phyloP scores from a whole-genome alignment of 2,888 invertebrate genomes.

The Allolobophora icterica region DNA sequence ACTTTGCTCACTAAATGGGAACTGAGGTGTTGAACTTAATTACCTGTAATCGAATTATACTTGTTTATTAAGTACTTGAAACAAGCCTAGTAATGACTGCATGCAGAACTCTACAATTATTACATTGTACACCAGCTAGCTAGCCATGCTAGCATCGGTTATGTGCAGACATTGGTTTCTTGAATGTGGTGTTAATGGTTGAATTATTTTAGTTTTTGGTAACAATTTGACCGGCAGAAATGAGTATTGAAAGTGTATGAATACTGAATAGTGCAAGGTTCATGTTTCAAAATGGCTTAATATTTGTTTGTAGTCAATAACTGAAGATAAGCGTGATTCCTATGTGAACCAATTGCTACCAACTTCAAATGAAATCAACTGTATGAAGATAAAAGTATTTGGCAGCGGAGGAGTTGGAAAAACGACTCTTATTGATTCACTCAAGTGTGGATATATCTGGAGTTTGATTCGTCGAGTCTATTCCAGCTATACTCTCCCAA shows the following conservation, averaged over 20 bases:
- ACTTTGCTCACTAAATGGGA: too few species aligned
- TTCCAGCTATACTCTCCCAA: neutral
- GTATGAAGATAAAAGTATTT: slow-evolving; percentile 75
- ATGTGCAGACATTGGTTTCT: neutral
- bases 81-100: neutral
- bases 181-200: neutral
- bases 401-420: slow-evolving; percentile 79
- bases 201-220: neutral
- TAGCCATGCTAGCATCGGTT: neutral
- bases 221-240: neutral
- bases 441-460: slow-evolving; percentile 75
- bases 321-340: slow-evolving; percentile 67
- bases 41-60: neutral
- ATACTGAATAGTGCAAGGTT: neutral
- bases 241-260: neutral
- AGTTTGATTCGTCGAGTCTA: slow-evolving; percentile 70
- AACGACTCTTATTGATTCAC: slow-evolving; percentile 73
- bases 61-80: neutral
- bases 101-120: neutral
- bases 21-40: too few species aligned
- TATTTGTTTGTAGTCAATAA: slow-evolving; percentile 31
- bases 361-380: slow-evolving; percentile 60
- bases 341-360: slow-evolving; percentile 74
- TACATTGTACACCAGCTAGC: neutral
- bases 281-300: neutral